These are phyloP conservation scores for Lethrus apterus DNA, from an alignment of 1,140 invertebrate species.

Conservation along the genomic window DNA sequence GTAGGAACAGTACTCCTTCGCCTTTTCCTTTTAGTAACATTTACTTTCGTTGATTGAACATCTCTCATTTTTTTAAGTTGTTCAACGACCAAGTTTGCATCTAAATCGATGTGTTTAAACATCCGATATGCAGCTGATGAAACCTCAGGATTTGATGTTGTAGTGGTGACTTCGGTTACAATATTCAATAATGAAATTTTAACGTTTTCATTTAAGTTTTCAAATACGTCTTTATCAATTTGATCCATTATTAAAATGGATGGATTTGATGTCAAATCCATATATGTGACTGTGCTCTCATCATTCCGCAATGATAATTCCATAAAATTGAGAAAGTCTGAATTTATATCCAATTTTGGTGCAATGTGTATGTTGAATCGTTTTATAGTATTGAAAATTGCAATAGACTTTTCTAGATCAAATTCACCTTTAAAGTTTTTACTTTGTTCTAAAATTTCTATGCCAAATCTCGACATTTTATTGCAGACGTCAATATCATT, in stretches of 20 bases:
- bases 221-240: constrained; percentile 51
- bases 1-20: constrained; percentile 44
- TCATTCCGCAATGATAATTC: neutral
- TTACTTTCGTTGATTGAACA: constrained; percentile 31
- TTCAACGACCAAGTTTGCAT: constrained; percentile 53
- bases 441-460: constrained; percentile 38
- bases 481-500: constrained; percentile 47
- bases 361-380: constrained; percentile 38
- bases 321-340: constrained; percentile 1
- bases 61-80: constrained; percentile 54
- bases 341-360: constrained; percentile 23
- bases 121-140: constrained; percentile 52
- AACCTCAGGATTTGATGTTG: constrained; percentile 40
- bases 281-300: neutral
- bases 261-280: no score
- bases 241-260: constrained; percentile 45
- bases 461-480: constrained; percentile 31
- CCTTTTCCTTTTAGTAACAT: constrained; percentile 31
- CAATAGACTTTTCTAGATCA: constrained; percentile 42
- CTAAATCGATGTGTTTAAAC: constrained; percentile 62
- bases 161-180: constrained; percentile 37
- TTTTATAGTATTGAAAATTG: constrained; percentile 41
- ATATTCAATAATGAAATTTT: constrained; percentile 36
- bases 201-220: constrained; percentile 32
- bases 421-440: constrained; percentile 33